These are phyloP conservation scores for Istiophorus platypterus DNA, from an alignment of 2,113 vertebrate species.

Conservation along the genomic window DNA sequence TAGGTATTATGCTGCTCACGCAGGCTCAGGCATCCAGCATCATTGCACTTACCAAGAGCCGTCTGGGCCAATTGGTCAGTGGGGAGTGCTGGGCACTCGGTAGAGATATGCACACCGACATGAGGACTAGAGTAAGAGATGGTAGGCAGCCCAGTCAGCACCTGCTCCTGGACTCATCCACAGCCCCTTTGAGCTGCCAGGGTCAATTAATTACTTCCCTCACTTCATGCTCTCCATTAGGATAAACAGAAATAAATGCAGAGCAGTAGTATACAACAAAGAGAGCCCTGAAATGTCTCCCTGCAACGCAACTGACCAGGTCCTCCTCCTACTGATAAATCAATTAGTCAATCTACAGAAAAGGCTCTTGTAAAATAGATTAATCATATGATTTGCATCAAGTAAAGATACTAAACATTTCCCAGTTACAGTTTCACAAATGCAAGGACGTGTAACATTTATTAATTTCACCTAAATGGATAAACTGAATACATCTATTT, in stretches of 20 bases:
- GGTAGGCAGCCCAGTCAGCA: conserved; percentile 52
- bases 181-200: conserved; percentile 70
- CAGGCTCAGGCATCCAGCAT: conserved; percentile 81
- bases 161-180: conserved; percentile 53
- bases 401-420: background rate
- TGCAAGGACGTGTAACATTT: background rate
- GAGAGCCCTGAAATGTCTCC: background rate
- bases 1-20: conserved; percentile 82
- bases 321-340: conserved; percentile 17
- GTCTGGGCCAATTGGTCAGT: conserved; percentile 86
- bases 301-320: conserved; percentile 6
- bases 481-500: background rate
- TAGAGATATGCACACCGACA: conserved; percentile 46
- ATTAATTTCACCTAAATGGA: background rate
- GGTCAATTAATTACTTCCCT: conserved; percentile 84
- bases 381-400: background rate
- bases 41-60: conserved; percentile 81
- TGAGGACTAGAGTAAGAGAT: conserved; percentile 38
- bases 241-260: conserved; percentile 69
- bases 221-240: conserved; percentile 72
- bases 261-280: conserved; percentile 48
- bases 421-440: background rate
- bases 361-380: background rate
- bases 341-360: background rate
- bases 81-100: conserved; percentile 68